Evolutionary conservation across 1,140 invertebrate genomes (phyloP).

Genomic region (Rhyacophila brunnea): DNA sequence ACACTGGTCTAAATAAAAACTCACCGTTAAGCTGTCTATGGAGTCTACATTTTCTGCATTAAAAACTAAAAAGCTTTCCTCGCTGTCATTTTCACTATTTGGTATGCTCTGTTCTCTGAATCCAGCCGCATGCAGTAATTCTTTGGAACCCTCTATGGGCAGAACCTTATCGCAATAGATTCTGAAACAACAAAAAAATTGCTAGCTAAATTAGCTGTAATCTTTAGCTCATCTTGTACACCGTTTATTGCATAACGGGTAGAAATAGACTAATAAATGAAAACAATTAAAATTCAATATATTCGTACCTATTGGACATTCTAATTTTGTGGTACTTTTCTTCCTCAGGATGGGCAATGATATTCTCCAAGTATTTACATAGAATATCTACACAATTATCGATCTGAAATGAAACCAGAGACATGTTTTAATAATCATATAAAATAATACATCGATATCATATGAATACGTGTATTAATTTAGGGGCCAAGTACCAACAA

Average conservation of each 20-base stretch:
- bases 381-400: conserved; percentile 82
- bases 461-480: no score
- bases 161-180: conserved; percentile 75
- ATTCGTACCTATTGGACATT: conserved; percentile 70
- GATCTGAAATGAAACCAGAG: conserved; percentile 54
- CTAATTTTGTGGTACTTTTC: conserved; percentile 90
- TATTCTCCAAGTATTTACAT: conserved; percentile 88
- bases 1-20: no score
- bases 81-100: conserved; percentile 49
- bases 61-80: conserved; percentile 67
- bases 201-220: neutral
- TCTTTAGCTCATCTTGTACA: neutral
- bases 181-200: conserved; percentile 36
- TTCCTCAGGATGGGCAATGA: conserved; percentile 79
- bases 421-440: neutral
- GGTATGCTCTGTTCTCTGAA: conserved; percentile 64
- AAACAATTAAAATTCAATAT: neutral
- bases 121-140: conserved; percentile 82
- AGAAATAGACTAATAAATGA: neutral
- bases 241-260: no score
- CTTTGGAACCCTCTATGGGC: conserved; percentile 73
- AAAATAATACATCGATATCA: no score
- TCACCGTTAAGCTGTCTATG: conserved; percentile 58
- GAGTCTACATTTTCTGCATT: conserved; percentile 55
- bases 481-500: no score